Evolutionary conservation across 2,888 invertebrate species (phyloP).

Genomic region (Diloba caeruleocephala): DNA sequence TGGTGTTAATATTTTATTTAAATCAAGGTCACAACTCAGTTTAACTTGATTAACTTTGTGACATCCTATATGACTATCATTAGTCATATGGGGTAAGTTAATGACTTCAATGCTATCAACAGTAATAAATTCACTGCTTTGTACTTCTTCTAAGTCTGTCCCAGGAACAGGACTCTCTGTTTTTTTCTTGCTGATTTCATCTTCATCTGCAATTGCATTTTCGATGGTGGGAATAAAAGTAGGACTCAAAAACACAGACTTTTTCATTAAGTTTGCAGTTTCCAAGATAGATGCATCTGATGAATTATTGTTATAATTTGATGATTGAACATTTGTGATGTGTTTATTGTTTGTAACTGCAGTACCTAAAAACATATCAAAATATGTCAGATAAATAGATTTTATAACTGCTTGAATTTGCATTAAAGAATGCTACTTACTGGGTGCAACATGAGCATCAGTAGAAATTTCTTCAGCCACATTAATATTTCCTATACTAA

Average conservation of each 20-base stretch:
- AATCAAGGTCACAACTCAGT: background rate
- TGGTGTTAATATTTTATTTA: constrained; percentile 10
- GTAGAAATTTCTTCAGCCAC: constrained; percentile 11
- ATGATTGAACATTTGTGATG: constrained; percentile 2
- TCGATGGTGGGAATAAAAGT: constrained; percentile 67
- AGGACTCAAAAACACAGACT: constrained; percentile 80
- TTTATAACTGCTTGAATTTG: background rate
- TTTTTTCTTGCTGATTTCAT: constrained; percentile 51
- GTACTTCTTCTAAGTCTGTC: constrained; percentile 3
- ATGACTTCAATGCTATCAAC: constrained; percentile 8
- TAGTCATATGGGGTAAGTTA: background rate
- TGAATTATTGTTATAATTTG: constrained; percentile 9
- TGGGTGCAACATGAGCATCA: constrained; percentile 10
- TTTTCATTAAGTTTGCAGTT: constrained; percentile 80
- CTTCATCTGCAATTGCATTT: constrained; percentile 60
- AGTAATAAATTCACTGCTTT: constrained; percentile 4
- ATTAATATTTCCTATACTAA: constrained; percentile 65
- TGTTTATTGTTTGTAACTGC: constrained; percentile 24
- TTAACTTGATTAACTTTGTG: constrained; percentile 7
- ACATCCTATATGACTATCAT: constrained; percentile 6
- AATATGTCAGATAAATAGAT: constrained; percentile 4
- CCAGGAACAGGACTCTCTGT: constrained; percentile 4
- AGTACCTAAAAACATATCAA: constrained; percentile 26
- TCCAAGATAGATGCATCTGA: constrained; percentile 73
- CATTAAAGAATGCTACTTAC: constrained; percentile 31